Evolutionary conservation across 2,113 vertebrate genomes (phyloP).

Genomic region (Furnarius figulus): DNA sequence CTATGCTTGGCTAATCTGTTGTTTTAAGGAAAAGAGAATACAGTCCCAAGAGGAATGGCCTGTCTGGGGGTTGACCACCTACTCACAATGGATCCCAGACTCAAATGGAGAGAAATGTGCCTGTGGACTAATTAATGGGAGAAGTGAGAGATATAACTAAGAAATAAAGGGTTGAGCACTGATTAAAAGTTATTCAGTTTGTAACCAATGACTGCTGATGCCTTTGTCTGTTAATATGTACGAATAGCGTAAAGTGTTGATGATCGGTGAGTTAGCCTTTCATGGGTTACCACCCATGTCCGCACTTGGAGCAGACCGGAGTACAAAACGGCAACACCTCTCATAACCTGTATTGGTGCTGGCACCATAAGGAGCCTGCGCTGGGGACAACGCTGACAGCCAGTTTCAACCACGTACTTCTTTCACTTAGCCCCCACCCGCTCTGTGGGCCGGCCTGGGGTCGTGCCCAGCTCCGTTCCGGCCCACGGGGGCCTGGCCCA

Average conservation of each 20-base stretch:
- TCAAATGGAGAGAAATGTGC: neutral
- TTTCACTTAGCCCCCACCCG: fast-evolving
- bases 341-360: too few species aligned
- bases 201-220: neutral
- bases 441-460: neutral
- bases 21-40: neutral
- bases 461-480: neutral
- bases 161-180: neutral
- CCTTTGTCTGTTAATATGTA: neutral
- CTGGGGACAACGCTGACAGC: fast-evolving
- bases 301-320: neutral
- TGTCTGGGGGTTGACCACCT: neutral
- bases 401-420: neutral
- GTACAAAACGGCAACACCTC: neutral
- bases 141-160: neutral
- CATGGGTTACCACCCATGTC: neutral
- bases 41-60: neutral
- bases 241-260: neutral
- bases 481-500: too few species aligned
- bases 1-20: neutral
- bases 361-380: neutral
- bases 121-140: neutral
- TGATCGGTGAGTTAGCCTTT: fast-evolving
- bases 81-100: neutral
- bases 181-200: neutral